Evolutionary conservation across 2,797 vertebrate genomes (phyloP).

Genomic region (Allobates femoralis): DNA sequence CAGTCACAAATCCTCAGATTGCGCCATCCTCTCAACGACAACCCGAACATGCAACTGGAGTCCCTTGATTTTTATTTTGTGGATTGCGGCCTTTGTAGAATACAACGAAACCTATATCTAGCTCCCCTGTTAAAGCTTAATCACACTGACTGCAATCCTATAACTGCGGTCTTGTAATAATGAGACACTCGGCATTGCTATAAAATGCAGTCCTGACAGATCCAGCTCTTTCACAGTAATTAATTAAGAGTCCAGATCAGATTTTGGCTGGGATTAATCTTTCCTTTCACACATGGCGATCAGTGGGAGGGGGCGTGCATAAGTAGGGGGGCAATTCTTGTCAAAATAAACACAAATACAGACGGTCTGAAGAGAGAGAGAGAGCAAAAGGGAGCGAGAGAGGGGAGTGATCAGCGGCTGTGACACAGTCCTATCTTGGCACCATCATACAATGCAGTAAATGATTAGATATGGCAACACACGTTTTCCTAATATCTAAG

Average conservation of each 20-base stretch:
- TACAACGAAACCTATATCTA: neutral
- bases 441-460: slow-evolving; percentile 18
- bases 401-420: slow-evolving; percentile 48
- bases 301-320: slow-evolving; percentile 61
- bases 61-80: neutral
- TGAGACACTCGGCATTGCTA: slow-evolving; percentile 37
- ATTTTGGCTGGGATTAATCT: slow-evolving; percentile 62
- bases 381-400: slow-evolving; percentile 21
- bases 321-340: slow-evolving; percentile 57
- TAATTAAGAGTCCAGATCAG: slow-evolving; percentile 63
- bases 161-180: neutral
- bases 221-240: slow-evolving; percentile 53
- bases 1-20: neutral
- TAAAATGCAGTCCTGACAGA: slow-evolving; percentile 21
- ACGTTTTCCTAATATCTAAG: neutral
- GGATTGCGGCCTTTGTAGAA: neutral
- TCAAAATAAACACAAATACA: slow-evolving; percentile 65
- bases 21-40: neutral
- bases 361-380: slow-evolving; percentile 53
- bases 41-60: neutral
- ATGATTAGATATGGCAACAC: neutral
- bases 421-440: slow-evolving; percentile 30
- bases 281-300: slow-evolving; percentile 63
- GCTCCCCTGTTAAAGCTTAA: neutral
- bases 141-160: neutral